Evolutionary conservation across 1,140 invertebrate genomes (phyloP), one percentile per base, ranked within the genome.

Genomic region (Hestina assimilis): DNA sequence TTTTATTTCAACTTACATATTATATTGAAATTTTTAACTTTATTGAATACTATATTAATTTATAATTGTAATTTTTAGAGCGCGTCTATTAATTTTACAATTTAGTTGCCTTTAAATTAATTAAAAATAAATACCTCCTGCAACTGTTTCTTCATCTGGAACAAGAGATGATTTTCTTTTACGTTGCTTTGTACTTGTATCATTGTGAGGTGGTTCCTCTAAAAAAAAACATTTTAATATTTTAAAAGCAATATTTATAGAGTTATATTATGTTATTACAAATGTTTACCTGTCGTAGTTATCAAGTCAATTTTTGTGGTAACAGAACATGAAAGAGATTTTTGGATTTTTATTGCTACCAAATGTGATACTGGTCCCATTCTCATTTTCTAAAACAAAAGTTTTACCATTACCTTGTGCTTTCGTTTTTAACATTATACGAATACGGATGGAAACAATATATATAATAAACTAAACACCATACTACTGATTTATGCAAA

Each of bases 111-210:
- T 2, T 2, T 4, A 31, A 11, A 31, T 31, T 31, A 33, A 29
- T 54, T 17, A 6, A 31, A 15, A 28, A 12, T 45, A 17, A 55
- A 17, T 43, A 26, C 47, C 38, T 28, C 11, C 11, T 29, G 12
- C 21, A 15, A 40, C 31, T 52, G 12, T 50, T 47, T 46, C 45
- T 63, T 66, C 33, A 47, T 29, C 28, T 12, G 31, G 20, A 47
- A 15, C 48, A 2, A 23, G 26, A 14, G 50, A 52, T 47, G 26
- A 52, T 29, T 59, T 52, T 19, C 45, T 42, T 52, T 66, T 66
- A 24, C 53, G 53, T 50, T 64, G 63, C 29, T 64, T 60, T 15
- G 35, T 17, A 33, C 50, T 58, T 17, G 35, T 31, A 33, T 29
- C 33, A 8, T 23, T 50, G 20, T 52, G 45, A 54, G 6, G 9